A percentile compares a stretch with the other conserved stretches of the same genome.
Evolutionary conservation across 2,113 vertebrate species (phyloP).

Genomic region (Willisornis vidua): DNA sequence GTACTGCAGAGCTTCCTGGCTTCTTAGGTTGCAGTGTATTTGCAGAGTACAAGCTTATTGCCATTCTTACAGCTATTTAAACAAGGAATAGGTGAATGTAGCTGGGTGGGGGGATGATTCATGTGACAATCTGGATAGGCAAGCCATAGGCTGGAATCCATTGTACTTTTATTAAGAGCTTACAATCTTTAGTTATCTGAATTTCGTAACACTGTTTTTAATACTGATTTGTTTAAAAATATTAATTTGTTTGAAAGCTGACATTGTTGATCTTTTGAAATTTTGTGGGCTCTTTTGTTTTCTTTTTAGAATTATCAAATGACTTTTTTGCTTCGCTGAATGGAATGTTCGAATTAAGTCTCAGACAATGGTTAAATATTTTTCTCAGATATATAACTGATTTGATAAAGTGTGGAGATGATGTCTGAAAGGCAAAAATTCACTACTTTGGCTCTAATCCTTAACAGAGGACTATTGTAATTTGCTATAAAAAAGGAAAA

Average conservation of each 20-base stretch:
- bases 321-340: not conserved
- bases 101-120: not conserved
- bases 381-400: not conserved
- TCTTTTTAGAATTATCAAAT: not conserved
- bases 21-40: not conserved
- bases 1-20: not conserved
- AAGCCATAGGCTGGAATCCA: not conserved
- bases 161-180: not conserved
- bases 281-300: not conserved
- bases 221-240: not conserved
- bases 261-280: not conserved
- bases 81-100: not conserved
- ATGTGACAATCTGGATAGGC: not conserved
- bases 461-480: not conserved
- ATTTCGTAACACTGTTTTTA: not conserved
- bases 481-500: not conserved
- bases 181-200: not conserved
- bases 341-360: not conserved
- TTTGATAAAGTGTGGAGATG: not conserved
- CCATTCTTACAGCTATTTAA: not conserved
- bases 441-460: not conserved
- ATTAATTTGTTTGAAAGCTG: not conserved
- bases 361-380: not conserved
- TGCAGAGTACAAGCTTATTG: not conserved
- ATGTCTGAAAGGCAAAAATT: constrained; percentile 4